phyloP scores from a whole-genome alignment of 1,140 invertebrate genomes.

The Acyrthosiphon pisum region DNA sequence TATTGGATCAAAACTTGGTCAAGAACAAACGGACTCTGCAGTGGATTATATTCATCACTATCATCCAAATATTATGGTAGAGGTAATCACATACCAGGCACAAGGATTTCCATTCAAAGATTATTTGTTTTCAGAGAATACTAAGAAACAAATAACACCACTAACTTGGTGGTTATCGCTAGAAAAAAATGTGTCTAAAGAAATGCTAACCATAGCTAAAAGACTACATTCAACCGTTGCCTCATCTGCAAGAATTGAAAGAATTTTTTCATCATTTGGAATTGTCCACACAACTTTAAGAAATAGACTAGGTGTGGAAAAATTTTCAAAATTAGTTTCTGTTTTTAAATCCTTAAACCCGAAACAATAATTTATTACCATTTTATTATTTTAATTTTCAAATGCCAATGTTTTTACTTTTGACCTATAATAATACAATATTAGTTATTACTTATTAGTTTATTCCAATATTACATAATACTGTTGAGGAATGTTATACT shows the following conservation, averaged over 20 bases:
- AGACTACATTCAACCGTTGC: background rate
- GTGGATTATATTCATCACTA: background rate
- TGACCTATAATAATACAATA: no score
- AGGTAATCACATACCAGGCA: background rate
- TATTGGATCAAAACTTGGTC: no score
- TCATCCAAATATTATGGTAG: background rate
- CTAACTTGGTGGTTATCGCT: background rate
- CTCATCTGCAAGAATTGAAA: slow-evolving; percentile 1
- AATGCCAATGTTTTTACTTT: no score
- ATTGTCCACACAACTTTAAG: background rate
- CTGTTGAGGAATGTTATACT: no score
- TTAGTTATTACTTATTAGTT: no score
- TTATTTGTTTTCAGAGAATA: background rate
- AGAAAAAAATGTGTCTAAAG: background rate
- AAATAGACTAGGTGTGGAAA: background rate
- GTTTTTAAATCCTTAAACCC: no score
- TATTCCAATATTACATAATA: no score
- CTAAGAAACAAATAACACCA: background rate
- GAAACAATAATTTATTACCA: no score
- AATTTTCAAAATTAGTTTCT: background rate
- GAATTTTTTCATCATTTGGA: background rate
- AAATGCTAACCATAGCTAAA: background rate
- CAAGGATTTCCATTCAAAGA: background rate
- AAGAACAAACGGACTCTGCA: no score
- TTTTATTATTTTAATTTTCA: no score